Base-by-base conservation (phyloP, 2,797 vertebrate species). In the Apogon talboti region DNA sequence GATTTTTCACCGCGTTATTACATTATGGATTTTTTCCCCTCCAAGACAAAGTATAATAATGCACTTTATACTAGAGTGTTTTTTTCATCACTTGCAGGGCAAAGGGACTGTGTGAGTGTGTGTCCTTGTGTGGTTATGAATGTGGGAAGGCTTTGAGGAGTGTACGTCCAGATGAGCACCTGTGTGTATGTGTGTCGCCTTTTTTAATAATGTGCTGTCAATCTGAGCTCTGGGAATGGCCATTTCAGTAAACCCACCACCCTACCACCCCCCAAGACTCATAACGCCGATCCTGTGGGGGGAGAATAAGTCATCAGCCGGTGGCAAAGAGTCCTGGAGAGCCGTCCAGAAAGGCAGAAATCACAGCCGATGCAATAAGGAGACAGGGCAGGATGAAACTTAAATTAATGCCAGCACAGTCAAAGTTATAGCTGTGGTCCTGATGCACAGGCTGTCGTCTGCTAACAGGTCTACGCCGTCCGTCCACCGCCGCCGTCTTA, bases 191-290 rank as follows among this genome's bases (percentile, higher is more conserved):
- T 59, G 53, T 78, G 76, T 78, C 66, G 66, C 66, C 71, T 79
- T 90, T 93, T 89, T 87, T 91, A 91, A 93, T 93, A 93, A 92
- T 81, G 87, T 74, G 71, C 88, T 93, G 92, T 92, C 92, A 92
- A 86, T 92, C 90, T 78, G 67, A 37, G 76, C 76, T 78, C 62
- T 67, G 71, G 78, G 71, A 75, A 83, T 41, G 83, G 75, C 75
- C 79, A 78, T 90, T 87, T 88, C 75, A 80, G 83, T 81, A 84
- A 84, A n/a, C 12, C 14, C 21, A 13, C 41, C 14, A 14, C n/a
- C 21, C 54, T 79, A 1, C 30, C 30, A 9, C 84, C 79, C 62
- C 74, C 83, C 60, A 64, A 85, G 85, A 85, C 85, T 91, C 87
- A 90, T 92, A 92, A 91, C 71, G 58, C 62, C 3, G 76, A 76